Conservation (phyloP, 2,113 vertebrate genomes). For the Vombatus ursinus region DNA sequence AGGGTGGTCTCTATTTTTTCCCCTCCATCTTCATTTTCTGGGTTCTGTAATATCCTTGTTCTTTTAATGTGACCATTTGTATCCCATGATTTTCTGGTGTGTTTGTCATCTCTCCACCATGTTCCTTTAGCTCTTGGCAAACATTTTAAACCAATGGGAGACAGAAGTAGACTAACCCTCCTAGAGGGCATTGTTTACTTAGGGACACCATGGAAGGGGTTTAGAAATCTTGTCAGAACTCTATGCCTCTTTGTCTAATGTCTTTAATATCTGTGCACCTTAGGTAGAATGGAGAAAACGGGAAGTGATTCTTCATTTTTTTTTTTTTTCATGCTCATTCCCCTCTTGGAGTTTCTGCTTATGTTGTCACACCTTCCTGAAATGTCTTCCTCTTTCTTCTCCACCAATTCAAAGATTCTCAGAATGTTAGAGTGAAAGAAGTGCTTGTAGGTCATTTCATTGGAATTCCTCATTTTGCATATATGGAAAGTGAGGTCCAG, state of each 20-base stretch:
- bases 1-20: conserved; percentile 6
- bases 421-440: neutral
- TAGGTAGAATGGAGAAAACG: neutral
- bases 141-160: conserved; percentile 24
- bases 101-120: neutral
- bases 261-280: neutral
- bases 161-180: neutral
- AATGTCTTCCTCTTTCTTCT: neutral
- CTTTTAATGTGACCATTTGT: neutral
- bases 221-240: neutral
- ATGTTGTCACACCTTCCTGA: neutral
- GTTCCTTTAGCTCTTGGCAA: neutral
- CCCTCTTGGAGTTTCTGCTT: neutral
- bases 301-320: neutral
- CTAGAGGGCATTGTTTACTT: neutral
- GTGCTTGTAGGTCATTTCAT: neutral
- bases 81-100: neutral
- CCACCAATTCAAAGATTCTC: neutral
- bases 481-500: neutral
- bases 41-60: neutral
- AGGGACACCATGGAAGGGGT: neutral
- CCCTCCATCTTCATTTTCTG: neutral
- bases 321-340: neutral
- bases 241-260: neutral
- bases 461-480: neutral